Evolutionary conservation across 2,113 vertebrate genomes (phyloP), one percentile per base, ranked within the genome.

Genomic region (Actenoides hombroni): DNA sequence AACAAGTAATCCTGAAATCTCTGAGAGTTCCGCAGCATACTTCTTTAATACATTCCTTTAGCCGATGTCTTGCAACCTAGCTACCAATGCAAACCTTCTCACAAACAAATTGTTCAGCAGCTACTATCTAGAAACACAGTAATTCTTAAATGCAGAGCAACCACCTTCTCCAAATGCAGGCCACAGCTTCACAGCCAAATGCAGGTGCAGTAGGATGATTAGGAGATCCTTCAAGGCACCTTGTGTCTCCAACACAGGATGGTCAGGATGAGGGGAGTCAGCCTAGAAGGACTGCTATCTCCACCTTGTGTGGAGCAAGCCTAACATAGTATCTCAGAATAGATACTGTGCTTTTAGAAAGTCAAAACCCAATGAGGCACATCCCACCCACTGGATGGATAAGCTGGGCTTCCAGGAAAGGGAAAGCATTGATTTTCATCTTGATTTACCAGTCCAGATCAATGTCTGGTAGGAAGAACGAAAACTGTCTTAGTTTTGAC

Each of bases 1-100:
- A 95, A 86, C 57, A 94, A 94, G 90, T 86, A 97, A 94, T 81
- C 57, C 48, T 69, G 70, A 81, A 78, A 48, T 53, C 53, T 44
- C 53, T 5, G 13, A 61, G 86, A 96, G 23, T 84, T 89, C 54
- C 75, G 35, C 65, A 79, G 53, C 23, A 16, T 74, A 48, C 51
- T 68, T 56, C 40, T 84, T 57, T 53, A 53, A 26, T 28, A 28
- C 51, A 28, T 53, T 68, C 51, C 46, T 82, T 53, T 76, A 57
- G 17, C 53, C 59, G 33, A n/a, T 76, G 28, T 84, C 67, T 75
- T 71, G 53, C 44, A 91, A 86, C 42, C 37, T 53, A 31, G 29
- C 56, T 42, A 56, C 29, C 44, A 70, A 28, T n/a, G 31, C 48
- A 92, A 78, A 83, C 29, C 37, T 69, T 61, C 26, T 59, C 51